A percentile compares a stretch with the other conserved stretches of the same genome.
Conservation (phyloP, 2,797 vertebrate species). For the Sandelia bainsii region DNA sequence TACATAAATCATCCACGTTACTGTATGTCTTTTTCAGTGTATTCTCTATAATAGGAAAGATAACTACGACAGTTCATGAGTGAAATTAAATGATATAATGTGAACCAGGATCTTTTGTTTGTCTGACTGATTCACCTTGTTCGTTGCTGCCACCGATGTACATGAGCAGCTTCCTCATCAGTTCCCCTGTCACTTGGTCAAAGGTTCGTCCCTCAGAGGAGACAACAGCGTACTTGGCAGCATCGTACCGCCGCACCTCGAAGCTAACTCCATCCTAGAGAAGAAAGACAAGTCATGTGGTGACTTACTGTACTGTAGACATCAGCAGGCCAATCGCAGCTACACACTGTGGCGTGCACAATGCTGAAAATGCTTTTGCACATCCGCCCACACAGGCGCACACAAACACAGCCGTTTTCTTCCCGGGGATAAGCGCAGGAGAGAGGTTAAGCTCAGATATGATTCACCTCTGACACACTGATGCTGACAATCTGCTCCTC, state of each 20-base stretch:
- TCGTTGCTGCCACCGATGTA: conserved; percentile 92
- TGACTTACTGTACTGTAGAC: neutral
- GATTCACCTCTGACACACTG: conserved; percentile 74
- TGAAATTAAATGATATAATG: neutral
- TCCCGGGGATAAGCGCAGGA: conserved; percentile 18
- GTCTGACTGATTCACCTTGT: conserved; percentile 81
- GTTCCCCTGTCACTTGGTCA: conserved; percentile 91
- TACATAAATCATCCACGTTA: neutral
- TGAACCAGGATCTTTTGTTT: neutral
- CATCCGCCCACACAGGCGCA: neutral
- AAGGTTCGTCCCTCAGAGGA: conserved; percentile 88
- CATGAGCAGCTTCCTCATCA: conserved; percentile 89
- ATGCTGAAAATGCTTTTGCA: neutral
- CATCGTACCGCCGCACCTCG: conserved; percentile 89
- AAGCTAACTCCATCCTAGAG: conserved; percentile 88
- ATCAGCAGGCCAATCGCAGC: neutral
- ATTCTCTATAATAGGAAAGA: neutral
- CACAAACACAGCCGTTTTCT: conserved; percentile 20
- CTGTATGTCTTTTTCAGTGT: too few relatives aligned
- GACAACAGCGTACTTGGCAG: conserved; percentile 84
- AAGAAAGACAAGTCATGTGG: neutral
- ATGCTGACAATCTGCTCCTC: conserved; percentile 60
- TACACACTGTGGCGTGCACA: neutral
- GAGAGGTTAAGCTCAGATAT: conserved; percentile 44
- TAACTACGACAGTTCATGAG: neutral